Conservation (phyloP, 1,140 invertebrate genomes). For the Cepaea nemoralis region DNA sequence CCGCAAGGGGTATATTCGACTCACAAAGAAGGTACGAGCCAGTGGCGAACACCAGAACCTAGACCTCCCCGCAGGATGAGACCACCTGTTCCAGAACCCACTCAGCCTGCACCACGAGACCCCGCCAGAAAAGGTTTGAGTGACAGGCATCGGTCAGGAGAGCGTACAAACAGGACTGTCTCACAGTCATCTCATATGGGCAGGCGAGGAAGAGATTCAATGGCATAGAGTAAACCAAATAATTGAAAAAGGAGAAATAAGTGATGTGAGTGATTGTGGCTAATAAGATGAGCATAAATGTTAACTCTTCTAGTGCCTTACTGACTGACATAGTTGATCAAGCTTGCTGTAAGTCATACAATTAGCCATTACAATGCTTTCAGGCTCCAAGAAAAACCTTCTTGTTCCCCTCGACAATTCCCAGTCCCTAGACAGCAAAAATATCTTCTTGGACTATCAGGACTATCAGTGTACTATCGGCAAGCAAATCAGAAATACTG, state of each 20-base stretch:
- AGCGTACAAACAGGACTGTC: neutral
- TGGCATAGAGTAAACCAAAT: neutral
- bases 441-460: too few species aligned
- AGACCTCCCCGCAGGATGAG: constrained; percentile 33
- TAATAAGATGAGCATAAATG: too few species aligned
- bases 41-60: constrained; percentile 44
- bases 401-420: too few species aligned
- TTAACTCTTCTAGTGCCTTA: neutral
- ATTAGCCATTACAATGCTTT: too few species aligned
- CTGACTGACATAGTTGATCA: too few species aligned
- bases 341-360: too few species aligned
- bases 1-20: neutral
- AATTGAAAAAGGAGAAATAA: too few species aligned
- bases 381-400: too few species aligned
- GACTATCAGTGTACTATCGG: too few species aligned
- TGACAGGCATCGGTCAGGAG: constrained; percentile 26
- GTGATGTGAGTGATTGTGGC: too few species aligned
- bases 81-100: constrained; percentile 28
- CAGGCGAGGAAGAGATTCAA: neutral
- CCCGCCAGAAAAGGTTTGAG: constrained; percentile 37
- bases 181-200: constrained; percentile 11
- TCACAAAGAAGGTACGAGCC: constrained; percentile 25
- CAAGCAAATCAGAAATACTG: too few species aligned
- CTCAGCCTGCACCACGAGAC: constrained; percentile 24
- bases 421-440: too few species aligned